Base-by-base conservation (phyloP, 2,113 vertebrate genomes). In the Cheilinus undulatus region DNA sequence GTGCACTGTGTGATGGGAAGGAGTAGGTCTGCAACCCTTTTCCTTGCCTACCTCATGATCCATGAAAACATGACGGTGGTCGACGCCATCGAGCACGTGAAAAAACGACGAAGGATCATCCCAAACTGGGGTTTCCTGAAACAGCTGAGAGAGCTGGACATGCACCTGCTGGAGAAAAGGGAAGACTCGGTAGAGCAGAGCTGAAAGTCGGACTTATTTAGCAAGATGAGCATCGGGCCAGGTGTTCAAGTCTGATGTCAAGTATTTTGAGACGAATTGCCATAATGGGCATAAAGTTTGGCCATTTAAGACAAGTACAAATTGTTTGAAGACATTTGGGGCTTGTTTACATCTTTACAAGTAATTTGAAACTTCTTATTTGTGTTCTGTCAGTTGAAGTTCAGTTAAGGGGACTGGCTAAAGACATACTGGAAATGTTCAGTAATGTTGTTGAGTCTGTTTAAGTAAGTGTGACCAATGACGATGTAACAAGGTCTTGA, bases 1-100 rank as follows among this genome's bases (percentile, higher is more conserved):
- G 96, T 99, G 20, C 97, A 99, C 90, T 99, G 98, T 0, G 97
- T 94, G 20, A 99, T 98, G 97, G 98, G 98, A n/a, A 95, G 98
- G 74, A 99, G 98, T 57, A 94, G 98, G 3, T 99, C 98, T 0
- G 97, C 97, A 15, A 95, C 97, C 0, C 71, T 99, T 36, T 96
- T 99, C 79, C 91, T 99, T 68, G 96, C 98, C 60, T 99, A 96
- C 89, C 95, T 99, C 82, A 99, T 99, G 97, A 98, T 98, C 57
- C 88, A 95, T 52, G 85, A 95, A 91, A 82, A 93, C 80, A 98
- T 98, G 97, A 98, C 96, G 0, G 83, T 99, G 60, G 96, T 96
- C 9, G 95, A 96, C 1, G 97, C 98, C 89, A 92, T 97, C 2
- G 91, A 94, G 2, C 96, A 97, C 2, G 96, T 99, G 53, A 92